A percentile compares a stretch with the other conserved stretches of the same genome.
phyloP scores from a whole-genome alignment of 2,797 vertebrate species.

The Tokudaia muenninki region DNA sequence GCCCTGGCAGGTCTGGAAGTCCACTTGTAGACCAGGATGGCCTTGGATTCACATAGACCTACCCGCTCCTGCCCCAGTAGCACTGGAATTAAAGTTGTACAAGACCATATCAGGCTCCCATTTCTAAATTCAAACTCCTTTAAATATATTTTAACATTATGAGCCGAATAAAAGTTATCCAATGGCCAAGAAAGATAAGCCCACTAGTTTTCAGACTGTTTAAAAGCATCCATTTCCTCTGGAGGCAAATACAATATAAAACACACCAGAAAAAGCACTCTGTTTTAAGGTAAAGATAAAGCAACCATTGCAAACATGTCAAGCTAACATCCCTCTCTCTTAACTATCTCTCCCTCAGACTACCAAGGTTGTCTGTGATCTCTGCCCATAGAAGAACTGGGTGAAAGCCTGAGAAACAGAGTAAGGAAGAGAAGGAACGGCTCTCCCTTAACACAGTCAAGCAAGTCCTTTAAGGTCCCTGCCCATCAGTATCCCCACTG shows the following conservation, averaged over 20 bases:
- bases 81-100: not conserved
- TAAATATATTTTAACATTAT: constrained; percentile 45
- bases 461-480: constrained; percentile 27
- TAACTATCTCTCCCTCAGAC: not conserved
- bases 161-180: constrained; percentile 23
- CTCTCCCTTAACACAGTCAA: constrained; percentile 10
- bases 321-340: not conserved
- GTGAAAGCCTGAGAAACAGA: not conserved
- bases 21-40: not conserved
- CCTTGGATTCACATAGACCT: not conserved
- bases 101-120: not conserved
- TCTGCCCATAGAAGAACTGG: not conserved
- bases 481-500: not conserved
- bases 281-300: constrained; percentile 48
- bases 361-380: not conserved
- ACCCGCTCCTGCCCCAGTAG: not conserved
- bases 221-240: not conserved
- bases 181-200: constrained; percentile 34
- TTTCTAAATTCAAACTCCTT: constrained; percentile 43
- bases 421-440: not conserved
- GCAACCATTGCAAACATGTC: not conserved
- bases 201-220: not conserved
- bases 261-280: not conserved
- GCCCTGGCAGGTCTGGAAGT: not conserved
- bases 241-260: not conserved